Percentiles rank a stretch among this genome's conserved stretches.
These are phyloP conservation scores for Anagyrus pseudococci DNA, from an alignment of 2,888 invertebrate species.

Conservation along the genomic window DNA sequence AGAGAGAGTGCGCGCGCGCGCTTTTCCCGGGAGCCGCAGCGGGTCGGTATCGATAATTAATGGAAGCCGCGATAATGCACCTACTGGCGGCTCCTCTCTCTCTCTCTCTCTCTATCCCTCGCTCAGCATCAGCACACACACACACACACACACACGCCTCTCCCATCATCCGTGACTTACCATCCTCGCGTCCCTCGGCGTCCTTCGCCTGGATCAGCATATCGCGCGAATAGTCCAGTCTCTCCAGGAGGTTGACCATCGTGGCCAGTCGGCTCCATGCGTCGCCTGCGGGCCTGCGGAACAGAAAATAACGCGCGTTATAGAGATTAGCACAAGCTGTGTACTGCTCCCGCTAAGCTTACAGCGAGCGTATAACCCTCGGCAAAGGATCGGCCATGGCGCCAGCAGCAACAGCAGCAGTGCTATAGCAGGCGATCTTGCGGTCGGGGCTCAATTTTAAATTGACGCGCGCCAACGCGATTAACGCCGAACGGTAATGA, in stretches of 20 bases:
- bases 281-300: slow-evolving; percentile 73
- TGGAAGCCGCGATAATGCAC: neutral
- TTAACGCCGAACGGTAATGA: neutral
- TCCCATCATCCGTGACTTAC: slow-evolving; percentile 43
- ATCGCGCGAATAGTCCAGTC: slow-evolving; percentile 66
- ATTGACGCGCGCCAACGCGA: neutral
- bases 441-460: neutral
- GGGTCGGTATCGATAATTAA: slow-evolving; percentile 23
- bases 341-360: too few species aligned
- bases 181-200: slow-evolving; percentile 49
- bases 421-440: too few species aligned
- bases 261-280: slow-evolving; percentile 81
- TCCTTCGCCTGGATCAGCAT: slow-evolving; percentile 64
- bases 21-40: too few species aligned
- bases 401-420: too few species aligned
- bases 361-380: too few species aligned
- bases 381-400: too few species aligned
- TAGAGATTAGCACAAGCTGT: neutral
- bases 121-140: too few species aligned
- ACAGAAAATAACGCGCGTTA: neutral
- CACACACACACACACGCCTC: neutral
- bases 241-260: slow-evolving; percentile 78
- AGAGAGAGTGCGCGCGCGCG: too few species aligned
- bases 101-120: too few species aligned
- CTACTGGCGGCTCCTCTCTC: neutral